Evolutionary conservation across 1,140 invertebrate genomes (phyloP).

Genomic region (Steinernema khuongi): DNA sequence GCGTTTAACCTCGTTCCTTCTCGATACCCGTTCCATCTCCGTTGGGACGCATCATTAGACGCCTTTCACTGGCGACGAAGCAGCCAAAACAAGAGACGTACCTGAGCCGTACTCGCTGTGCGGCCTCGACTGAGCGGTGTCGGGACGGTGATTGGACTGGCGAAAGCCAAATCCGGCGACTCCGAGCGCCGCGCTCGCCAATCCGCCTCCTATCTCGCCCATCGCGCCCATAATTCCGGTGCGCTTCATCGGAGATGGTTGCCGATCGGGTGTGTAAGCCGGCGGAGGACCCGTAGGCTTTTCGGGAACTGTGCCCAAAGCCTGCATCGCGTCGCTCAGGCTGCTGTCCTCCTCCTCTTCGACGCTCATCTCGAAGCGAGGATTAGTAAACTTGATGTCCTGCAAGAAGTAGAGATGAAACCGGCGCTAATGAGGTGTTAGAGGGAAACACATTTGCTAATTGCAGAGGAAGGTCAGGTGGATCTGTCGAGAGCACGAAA

Average conservation of each 20-base stretch:
- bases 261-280: not conserved
- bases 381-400: conserved; percentile 7
- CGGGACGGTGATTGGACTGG: not conserved
- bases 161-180: conserved; percentile 12
- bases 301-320: too few relatives aligned
- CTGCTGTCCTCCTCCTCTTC: not conserved
- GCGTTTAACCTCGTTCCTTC: too few relatives aligned
- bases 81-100: not conserved
- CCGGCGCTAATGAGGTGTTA: not conserved
- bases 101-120: not conserved
- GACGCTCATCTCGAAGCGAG: not conserved
- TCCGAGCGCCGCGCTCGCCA: not conserved
- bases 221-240: not conserved
- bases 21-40: too few relatives aligned
- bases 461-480: not conserved
- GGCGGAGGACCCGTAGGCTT: not conserved
- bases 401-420: not conserved
- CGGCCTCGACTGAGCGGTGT: not conserved
- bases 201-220: not conserved
- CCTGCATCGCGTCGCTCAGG: not conserved
- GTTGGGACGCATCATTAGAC: too few relatives aligned
- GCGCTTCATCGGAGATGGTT: not conserved
- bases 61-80: not conserved
- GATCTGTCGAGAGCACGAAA: too few relatives aligned
- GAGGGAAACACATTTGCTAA: not conserved